These are phyloP conservation scores for Agonum fuliginosum DNA, from an alignment of 2,888 invertebrate species.

Conservation along the genomic window DNA sequence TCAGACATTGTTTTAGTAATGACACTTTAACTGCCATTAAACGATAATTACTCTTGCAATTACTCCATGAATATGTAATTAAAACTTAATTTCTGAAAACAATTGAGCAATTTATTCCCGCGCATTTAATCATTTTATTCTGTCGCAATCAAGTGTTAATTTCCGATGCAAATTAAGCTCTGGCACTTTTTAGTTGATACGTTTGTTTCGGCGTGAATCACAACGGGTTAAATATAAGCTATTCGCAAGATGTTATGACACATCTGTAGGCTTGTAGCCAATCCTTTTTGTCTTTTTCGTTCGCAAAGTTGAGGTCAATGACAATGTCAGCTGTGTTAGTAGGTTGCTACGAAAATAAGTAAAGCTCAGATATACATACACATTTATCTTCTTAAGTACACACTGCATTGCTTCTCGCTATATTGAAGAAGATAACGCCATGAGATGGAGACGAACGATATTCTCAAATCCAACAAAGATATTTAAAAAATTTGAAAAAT, in stretches of 20 bases:
- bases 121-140: not conserved
- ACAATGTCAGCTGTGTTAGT: conserved; percentile 53
- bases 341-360: conserved; percentile 42
- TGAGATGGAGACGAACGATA: not conserved
- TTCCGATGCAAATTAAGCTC: not conserved
- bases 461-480: not conserved
- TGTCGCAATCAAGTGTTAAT: not conserved
- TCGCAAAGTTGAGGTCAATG: conserved; percentile 50
- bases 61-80: not conserved
- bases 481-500: not conserved
- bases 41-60: not conserved
- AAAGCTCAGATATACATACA: conserved; percentile 25
- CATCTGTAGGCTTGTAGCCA: conserved; percentile 49
- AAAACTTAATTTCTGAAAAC: not conserved
- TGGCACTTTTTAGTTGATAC: conserved; percentile 15
- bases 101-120: not conserved
- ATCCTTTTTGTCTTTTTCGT: conserved; percentile 31
- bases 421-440: conserved; percentile 1
- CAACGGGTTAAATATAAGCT: conserved; percentile 26
- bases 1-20: conserved; percentile 5
- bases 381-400: conserved; percentile 40
- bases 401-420: conserved; percentile 15
- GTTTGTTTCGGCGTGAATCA: conserved; percentile 34
- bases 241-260: conserved; percentile 50
- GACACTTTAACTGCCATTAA: not conserved